Evolutionary conservation across 2,888 invertebrate species (phyloP).

Genomic region (Callyntrura guangdongensis): DNA sequence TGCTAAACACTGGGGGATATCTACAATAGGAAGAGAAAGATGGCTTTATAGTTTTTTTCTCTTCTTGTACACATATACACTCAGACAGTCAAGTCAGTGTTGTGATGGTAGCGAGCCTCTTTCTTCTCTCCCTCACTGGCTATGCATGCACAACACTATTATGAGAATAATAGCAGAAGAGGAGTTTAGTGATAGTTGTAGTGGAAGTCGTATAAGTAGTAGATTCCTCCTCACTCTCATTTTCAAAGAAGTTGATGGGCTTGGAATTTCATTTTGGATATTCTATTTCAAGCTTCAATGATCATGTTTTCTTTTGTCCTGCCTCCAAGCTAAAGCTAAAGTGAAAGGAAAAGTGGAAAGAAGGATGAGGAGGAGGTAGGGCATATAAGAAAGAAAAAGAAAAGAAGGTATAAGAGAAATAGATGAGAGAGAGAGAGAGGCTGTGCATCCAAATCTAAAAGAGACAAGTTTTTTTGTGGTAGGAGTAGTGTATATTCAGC

Average conservation of each 20-base stretch:
- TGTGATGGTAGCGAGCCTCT: constrained; percentile 19
- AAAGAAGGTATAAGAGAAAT: not conserved
- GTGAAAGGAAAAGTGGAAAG: constrained; percentile 76
- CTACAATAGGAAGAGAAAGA: constrained; percentile 67
- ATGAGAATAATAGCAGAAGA: constrained; percentile 61
- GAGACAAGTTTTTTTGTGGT: constrained; percentile 36
- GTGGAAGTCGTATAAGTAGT: constrained; percentile 30
- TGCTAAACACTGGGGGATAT: constrained; percentile 80
- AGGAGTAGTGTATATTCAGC: not conserved
- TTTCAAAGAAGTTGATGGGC: constrained; percentile 81
- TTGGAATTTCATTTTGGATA: constrained; percentile 82
- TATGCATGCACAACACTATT: constrained; percentile 56
- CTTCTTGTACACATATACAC: constrained; percentile 13
- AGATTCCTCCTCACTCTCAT: constrained; percentile 79
- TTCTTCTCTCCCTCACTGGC: not conserved
- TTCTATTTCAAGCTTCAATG: constrained; percentile 81
- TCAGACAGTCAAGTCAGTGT: constrained; percentile 47
- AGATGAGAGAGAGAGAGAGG: constrained; percentile 5
- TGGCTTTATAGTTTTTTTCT: constrained; percentile 63
- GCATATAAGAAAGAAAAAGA: constrained; percentile 8
- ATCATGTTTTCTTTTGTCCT: constrained; percentile 81
- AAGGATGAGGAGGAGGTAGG: constrained; percentile 62
- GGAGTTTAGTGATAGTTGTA: constrained; percentile 19
- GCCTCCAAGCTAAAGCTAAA: constrained; percentile 78
- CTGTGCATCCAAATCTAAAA: not conserved